Evolutionary conservation across 2,888 invertebrate species (phyloP), one percentile per base, ranked within the genome.

Genomic region (Brachypalpus laphriformis): DNA sequence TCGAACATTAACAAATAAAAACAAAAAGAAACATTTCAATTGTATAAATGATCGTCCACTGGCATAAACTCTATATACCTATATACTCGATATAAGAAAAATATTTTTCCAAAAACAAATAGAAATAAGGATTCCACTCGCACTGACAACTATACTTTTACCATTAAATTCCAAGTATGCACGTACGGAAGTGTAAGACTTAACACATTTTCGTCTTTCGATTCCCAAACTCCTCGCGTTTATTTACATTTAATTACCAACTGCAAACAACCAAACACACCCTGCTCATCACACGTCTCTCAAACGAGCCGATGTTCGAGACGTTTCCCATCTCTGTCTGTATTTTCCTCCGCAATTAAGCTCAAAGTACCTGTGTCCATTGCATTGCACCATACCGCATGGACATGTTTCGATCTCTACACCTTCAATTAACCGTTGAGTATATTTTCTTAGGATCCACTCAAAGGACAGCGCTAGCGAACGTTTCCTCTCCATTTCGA

Each of bases 241-340:
- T 85, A 66, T 80, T 85, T 80, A 75, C 70, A 16, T 75, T 80
- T 80, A 80, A 80, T 75, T 71, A 85, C 65, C 49, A 51, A 28
- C 63, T 25, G 20, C 71, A 75, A 65, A 47, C 31, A 37, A 14
- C 16, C 56, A 47, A 25, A 42, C 22, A 74, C 42, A 81, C 40
- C 42, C 31, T 34, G 8, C 57, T 22, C 18, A 22, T 47, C 47
- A 45, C 14, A 28, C 18, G 18, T 16, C 28, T 16, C 28, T 31
- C 71, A 65, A 65, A 71, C 54, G n/a, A 59, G 54, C 57, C 51
- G 31, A 65, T 72, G 31, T 9, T 22, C 9, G 22, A 8, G 20
- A 51, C n/a, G 28, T 61, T 20, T 47, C 25, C 2, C 54, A 63
- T 25, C 16, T 42, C 16, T 42, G 25, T 51, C 40, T 49, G 31